Conservation (phyloP, 2,113 vertebrate species). For the Tetraodon nigroviridis region DNA sequence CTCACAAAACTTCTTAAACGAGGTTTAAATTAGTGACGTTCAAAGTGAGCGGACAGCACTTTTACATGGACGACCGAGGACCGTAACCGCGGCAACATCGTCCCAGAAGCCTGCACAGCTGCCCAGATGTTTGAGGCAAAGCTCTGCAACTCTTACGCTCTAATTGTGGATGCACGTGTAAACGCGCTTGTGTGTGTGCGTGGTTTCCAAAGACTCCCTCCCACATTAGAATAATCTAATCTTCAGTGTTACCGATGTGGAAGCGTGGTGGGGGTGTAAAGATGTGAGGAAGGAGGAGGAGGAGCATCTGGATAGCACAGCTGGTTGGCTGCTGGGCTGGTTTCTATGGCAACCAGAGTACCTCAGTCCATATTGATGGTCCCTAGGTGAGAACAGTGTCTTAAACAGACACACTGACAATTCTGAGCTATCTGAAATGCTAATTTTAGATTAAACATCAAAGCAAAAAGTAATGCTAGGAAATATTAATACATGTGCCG, state of each 20-base stretch:
- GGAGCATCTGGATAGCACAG: constrained; percentile 28
- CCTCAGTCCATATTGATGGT: constrained; percentile 58
- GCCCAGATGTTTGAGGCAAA: constrained; percentile 46
- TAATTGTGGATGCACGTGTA: constrained; percentile 21
- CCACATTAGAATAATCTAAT: constrained; percentile 41
- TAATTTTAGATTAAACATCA: not conserved
- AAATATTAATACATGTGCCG: no score
- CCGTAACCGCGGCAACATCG: no score
- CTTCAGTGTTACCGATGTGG: constrained; percentile 45
- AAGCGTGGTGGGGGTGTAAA: constrained; percentile 7
- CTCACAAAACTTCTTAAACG: no score
- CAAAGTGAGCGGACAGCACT: no score
- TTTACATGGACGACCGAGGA: no score
- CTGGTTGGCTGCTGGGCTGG: constrained; percentile 71
- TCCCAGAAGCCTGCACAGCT: not conserved
- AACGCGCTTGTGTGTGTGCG: constrained; percentile 1
- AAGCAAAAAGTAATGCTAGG: not conserved
- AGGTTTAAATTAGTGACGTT: no score
- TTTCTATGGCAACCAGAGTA: constrained; percentile 62
- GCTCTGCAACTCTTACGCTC: constrained; percentile 41
- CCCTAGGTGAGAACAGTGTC: constrained; percentile 56
- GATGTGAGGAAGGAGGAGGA: not conserved
- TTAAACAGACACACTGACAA: constrained; percentile 16
- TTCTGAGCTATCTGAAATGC: no score
- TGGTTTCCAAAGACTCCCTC: constrained; percentile 11